phyloP scores from a whole-genome alignment of 2,888 invertebrate genomes.

The Pasiphila rectangulata region DNA sequence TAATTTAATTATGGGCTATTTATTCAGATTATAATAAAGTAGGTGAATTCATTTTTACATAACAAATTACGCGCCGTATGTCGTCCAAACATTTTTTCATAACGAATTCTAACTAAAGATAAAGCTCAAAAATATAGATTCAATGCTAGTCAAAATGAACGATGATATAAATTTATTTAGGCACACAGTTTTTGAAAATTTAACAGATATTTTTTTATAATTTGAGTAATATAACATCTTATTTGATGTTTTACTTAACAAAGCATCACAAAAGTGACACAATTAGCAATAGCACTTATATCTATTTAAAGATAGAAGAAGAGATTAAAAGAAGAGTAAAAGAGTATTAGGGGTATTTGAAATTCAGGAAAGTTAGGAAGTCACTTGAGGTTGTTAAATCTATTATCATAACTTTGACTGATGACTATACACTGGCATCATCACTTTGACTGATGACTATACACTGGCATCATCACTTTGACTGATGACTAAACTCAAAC shows the following conservation, averaged over 20 bases:
- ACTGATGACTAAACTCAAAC: not conserved
- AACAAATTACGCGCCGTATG: constrained; percentile 19
- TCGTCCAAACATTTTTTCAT: constrained; percentile 28
- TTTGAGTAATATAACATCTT: constrained; percentile 7
- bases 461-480: not conserved
- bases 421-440: no score
- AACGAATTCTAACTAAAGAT: constrained; percentile 22
- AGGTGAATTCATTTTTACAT: constrained; percentile 25
- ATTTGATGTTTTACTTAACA: constrained; percentile 1
- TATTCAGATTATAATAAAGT: constrained; percentile 23
- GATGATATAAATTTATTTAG: constrained; percentile 25
- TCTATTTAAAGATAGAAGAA: not conserved
- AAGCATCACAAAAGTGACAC: constrained; percentile 1
- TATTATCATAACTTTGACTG: no score
- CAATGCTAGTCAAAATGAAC: constrained; percentile 34
- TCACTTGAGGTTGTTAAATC: not conserved
- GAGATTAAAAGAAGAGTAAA: no score
- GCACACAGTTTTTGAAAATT: constrained; percentile 4
- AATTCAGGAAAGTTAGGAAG: not conserved
- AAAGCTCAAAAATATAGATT: constrained; percentile 34
- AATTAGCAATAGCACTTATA: not conserved
- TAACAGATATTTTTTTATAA: constrained; percentile 1
- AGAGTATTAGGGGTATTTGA: no score
- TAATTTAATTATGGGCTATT: constrained; percentile 22
- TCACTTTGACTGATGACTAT: no score